Base-by-base conservation (phyloP, 2,888 invertebrate species). In the Drosophila stalkeri region DNA sequence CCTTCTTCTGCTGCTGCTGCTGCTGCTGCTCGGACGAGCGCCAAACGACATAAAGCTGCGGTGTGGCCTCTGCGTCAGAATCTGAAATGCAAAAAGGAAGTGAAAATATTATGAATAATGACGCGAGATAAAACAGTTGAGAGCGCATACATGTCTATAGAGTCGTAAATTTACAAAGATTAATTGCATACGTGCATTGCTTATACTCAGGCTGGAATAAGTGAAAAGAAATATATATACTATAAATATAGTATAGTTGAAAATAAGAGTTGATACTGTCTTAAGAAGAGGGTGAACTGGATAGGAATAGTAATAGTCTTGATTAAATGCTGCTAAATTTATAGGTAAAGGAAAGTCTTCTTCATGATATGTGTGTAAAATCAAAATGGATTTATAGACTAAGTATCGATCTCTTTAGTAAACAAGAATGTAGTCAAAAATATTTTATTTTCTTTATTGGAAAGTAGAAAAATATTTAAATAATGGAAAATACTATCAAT, bases 31-130 rank as follows among this genome's bases (percentile, higher is more conserved):
- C 57, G 75, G 88, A 76, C 77, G 91, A 82, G 77, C 92, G 91
- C 92, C 93, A 92, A 89, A 90, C 91, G 80, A 91, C 91, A 91
- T 91, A 91, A 67, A 82, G 79, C 63, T 85, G 80, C 59, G 73
- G 77, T 68, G 74, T 76, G 63, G 72, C 75, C 72, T 77, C 86
- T 59, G 75, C 64, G 77, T 77, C 81, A 66, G 78, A 35, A 62
- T 63, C 77, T 81, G 63, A 7, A 37, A 37, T 5, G 16, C 27
- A 6, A 51, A 35, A 35, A 51, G 33, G 33, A 33, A 51, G 35
- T 35, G 54, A 11, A 44, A 60, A 60, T 46, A 60, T 46, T 47
- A 64, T 37, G 39, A 64, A 41, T 64, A 63, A 63, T 59, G 41
- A 47, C 35, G 14, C 37, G 14, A 18, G 31, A 18, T 20, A 56